Evolutionary conservation across 2,797 vertebrate species (phyloP).

Genomic region (Notoglanidium macrostoma): DNA sequence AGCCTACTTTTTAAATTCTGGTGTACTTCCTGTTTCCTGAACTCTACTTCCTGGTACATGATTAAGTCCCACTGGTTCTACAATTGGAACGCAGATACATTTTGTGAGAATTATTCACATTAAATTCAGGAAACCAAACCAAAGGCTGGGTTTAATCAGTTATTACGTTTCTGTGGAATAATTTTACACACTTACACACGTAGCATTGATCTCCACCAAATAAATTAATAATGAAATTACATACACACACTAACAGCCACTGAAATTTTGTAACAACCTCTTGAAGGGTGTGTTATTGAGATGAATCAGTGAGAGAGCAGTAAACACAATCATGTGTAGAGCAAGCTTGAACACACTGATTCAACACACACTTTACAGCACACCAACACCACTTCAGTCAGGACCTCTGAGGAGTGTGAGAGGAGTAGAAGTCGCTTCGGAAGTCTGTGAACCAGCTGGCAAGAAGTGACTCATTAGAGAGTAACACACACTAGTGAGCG

Average conservation of each 20-base stretch:
- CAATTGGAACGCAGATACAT: not conserved
- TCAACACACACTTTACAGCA: not conserved
- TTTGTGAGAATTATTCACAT: not conserved
- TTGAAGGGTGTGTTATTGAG: not conserved
- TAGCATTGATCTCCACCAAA: not conserved
- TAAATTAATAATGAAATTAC: not conserved
- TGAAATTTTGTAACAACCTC: too few relatives aligned
- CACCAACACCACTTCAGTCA: slow-evolving; percentile 2
- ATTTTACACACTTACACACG: not conserved
- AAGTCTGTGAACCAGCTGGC: not conserved
- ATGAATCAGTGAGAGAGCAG: not conserved
- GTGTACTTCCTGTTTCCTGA: slow-evolving; percentile 22
- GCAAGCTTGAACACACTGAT: not conserved
- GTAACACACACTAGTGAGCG: not conserved
- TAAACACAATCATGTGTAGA: not conserved
- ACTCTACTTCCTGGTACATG: not conserved
- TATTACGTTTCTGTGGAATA: not conserved
- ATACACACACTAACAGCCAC: too few relatives aligned
- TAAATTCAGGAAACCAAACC: not conserved
- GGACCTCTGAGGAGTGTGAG: not conserved
- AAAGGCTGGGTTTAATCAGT: not conserved
- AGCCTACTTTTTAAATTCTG: not conserved
- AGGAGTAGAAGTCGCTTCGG: not conserved
- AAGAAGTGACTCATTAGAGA: slow-evolving; percentile 21
- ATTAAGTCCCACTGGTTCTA: not conserved